These are phyloP conservation scores for Pseudolycoriella hygida DNA, from an alignment of 2,888 invertebrate genomes.

Conservation along the genomic window DNA sequence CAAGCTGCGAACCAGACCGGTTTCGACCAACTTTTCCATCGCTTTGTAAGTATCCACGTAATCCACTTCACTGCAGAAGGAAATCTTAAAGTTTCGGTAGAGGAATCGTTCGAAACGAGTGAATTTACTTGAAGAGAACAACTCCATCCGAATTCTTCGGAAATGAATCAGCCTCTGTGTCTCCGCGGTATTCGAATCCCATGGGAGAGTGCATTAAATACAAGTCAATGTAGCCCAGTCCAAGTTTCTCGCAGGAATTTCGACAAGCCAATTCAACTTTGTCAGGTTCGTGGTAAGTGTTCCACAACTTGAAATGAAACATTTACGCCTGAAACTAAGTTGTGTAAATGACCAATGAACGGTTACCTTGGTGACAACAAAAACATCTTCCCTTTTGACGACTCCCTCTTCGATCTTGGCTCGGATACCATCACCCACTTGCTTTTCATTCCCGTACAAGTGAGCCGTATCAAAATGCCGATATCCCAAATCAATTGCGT, in stretches of 20 bases:
- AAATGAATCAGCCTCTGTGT: neutral
- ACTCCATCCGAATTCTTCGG: neutral
- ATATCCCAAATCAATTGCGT: conserved; percentile 35
- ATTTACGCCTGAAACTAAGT: too few relatives aligned
- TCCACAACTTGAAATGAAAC: conserved; percentile 17
- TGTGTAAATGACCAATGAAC: neutral
- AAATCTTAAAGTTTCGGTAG: too few relatives aligned
- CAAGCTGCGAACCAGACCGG: conserved; percentile 56
- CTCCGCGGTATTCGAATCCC: conserved; percentile 33
- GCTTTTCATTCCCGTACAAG: conserved; percentile 31
- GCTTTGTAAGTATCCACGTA: conserved; percentile 63
- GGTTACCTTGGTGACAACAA: conserved; percentile 18
- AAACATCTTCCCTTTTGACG: conserved; percentile 28
- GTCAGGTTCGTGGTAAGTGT: conserved; percentile 37
- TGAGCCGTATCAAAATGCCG: conserved; percentile 36
- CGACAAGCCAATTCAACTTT: conserved; percentile 46
- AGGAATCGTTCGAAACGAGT: neutral
- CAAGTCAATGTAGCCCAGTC: conserved; percentile 58
- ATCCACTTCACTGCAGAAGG: conserved; percentile 44
- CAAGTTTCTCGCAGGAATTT: conserved; percentile 42
- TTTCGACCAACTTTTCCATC: conserved; percentile 54
- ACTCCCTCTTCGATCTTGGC: conserved; percentile 28
- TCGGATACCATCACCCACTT: conserved; percentile 28
- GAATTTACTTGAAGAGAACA: conserved; percentile 1
- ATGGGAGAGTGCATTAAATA: conserved; percentile 72